Conservation (phyloP, 2,113 vertebrate species). For the Otolemur garnettii region DNA sequence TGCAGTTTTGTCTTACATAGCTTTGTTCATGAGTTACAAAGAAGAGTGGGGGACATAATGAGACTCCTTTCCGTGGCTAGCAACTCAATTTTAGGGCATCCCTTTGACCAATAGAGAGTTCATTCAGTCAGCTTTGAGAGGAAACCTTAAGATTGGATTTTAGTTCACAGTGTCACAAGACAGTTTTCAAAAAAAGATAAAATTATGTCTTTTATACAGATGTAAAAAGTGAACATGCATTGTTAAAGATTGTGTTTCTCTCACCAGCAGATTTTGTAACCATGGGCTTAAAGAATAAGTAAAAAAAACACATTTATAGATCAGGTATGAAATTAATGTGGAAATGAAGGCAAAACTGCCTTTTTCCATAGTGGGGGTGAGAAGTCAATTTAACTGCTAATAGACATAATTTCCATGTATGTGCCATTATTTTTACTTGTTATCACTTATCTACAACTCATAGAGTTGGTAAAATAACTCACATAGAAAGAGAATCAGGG, state of each 20-base stretch:
- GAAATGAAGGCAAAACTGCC: not conserved
- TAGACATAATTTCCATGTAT: not conserved
- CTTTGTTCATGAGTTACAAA: no score
- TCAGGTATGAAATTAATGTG: not conserved
- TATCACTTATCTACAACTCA: not conserved
- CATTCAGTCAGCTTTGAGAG: no score
- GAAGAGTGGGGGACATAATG: no score
- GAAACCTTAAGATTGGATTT: no score
- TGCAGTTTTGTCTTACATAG: no score
- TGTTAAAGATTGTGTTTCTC: slow-evolving; percentile 37
- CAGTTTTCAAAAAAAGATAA: not conserved
- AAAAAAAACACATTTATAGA: slow-evolving; percentile 22
- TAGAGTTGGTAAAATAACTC: not conserved
- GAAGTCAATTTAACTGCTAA: not conserved
- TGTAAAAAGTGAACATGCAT: slow-evolving; percentile 15
- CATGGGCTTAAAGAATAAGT: not conserved
- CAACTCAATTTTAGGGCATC: no score
- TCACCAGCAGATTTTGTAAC: slow-evolving; percentile 26
- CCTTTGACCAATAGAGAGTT: no score
- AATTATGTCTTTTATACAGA: not conserved
- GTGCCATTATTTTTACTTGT: not conserved
- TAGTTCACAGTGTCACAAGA: not conserved
- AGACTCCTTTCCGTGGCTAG: no score
- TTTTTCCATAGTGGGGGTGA: not conserved
- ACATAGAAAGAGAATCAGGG: not conserved